These are phyloP conservation scores for Enteromius unitaeniatus DNA, from an alignment of 2,797 vertebrate genomes.

Conservation along the genomic window DNA sequence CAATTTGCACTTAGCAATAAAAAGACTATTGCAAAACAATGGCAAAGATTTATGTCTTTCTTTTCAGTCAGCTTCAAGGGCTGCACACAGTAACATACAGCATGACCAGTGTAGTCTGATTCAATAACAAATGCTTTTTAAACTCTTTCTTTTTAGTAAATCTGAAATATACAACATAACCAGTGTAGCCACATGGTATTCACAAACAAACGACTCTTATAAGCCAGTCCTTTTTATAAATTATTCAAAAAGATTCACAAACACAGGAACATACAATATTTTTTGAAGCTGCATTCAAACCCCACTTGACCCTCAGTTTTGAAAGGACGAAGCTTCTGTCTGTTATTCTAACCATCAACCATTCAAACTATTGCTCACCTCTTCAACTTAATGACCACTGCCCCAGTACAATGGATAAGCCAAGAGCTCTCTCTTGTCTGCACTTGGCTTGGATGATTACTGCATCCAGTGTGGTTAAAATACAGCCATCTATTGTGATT, in stretches of 20 bases:
- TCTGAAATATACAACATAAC: neutral
- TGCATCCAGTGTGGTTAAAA: constrained; percentile 14
- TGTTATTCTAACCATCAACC: neutral
- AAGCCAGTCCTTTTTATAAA: neutral
- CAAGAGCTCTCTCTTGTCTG: constrained; percentile 15
- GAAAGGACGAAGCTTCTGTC: neutral
- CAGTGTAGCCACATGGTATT: neutral
- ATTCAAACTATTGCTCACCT: constrained; percentile 6
- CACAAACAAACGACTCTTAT: no score
- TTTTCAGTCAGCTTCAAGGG: neutral
- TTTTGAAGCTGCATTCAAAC: neutral
- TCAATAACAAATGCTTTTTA: neutral
- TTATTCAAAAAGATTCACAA: neutral
- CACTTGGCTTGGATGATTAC: constrained; percentile 1
- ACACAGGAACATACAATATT: neutral
- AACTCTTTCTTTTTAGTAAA: neutral
- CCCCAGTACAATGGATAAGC: neutral
- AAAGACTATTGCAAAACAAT: neutral
- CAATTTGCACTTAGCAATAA: neutral
- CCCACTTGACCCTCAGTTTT: neutral
- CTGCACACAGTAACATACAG: neutral
- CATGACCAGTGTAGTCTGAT: neutral
- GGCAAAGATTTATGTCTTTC: neutral
- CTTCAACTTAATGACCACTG: neutral
- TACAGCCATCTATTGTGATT: constrained; percentile 7